Conservation (phyloP, 2,888 invertebrate species). For the Nebria brevicollis region DNA sequence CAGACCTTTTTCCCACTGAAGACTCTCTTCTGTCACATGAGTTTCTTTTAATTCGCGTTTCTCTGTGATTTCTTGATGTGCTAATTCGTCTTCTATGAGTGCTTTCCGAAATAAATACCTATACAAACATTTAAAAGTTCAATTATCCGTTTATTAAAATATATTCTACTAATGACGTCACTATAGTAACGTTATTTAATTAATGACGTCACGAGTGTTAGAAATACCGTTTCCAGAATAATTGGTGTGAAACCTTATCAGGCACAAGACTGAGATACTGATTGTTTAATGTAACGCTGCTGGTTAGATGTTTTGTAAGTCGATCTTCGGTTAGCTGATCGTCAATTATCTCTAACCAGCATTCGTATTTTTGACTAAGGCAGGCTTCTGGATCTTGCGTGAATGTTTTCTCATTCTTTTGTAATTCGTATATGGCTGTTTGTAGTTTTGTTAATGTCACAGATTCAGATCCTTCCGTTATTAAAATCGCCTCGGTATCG, state of each 20-base stretch:
- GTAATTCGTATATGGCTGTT: slow-evolving; percentile 77
- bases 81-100: slow-evolving; percentile 78
- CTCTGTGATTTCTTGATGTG: slow-evolving; percentile 72
- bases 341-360: slow-evolving; percentile 69
- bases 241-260: slow-evolving; percentile 74
- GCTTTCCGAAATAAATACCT: slow-evolving; percentile 84
- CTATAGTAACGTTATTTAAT: too few relatives aligned
- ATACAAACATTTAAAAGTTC: slow-evolving; percentile 22
- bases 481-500: slow-evolving; percentile 75
- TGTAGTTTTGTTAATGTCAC: slow-evolving; percentile 72
- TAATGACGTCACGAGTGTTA: background rate
- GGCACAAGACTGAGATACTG: slow-evolving; percentile 73
- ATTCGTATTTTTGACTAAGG: slow-evolving; percentile 66
- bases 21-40: slow-evolving; percentile 61
- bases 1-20: slow-evolving; percentile 65
- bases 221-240: slow-evolving; percentile 80
- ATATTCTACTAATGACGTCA: too few relatives aligned
- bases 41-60: slow-evolving; percentile 64
- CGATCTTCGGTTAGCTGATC: slow-evolving; percentile 68
- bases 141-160: slow-evolving; percentile 35
- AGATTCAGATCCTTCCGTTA: slow-evolving; percentile 72
- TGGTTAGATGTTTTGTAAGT: slow-evolving; percentile 70
- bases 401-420: slow-evolving; percentile 79
- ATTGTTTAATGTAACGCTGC: slow-evolving; percentile 64
- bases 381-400: slow-evolving; percentile 72